Conservation (phyloP, 2,113 vertebrate genomes). For the Potamarius usumacintae region DNA sequence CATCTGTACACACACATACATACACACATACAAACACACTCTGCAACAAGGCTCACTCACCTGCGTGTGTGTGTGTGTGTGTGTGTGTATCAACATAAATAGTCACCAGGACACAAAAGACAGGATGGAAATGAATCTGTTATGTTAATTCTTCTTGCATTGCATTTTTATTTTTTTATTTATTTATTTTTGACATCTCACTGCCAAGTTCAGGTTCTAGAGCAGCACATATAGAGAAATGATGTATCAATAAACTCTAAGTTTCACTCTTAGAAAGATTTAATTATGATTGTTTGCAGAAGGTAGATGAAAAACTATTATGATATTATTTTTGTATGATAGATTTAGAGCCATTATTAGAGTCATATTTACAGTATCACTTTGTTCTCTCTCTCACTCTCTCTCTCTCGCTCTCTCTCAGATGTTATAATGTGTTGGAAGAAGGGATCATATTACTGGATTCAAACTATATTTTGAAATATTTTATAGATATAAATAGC, state of each 20-base stretch:
- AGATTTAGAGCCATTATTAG: conserved; percentile 43
- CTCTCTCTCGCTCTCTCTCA: conserved; percentile 23
- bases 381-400: conserved; percentile 22
- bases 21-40: not conserved
- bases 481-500: conserved; percentile 41
- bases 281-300: conserved; percentile 35
- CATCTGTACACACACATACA: conserved; percentile 37
- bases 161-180: not conserved
- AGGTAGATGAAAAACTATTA: conserved; percentile 21
- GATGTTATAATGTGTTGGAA: conserved; percentile 46
- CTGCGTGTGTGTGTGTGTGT: conserved; percentile 24
- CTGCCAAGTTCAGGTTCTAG: conserved; percentile 36
- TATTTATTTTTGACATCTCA: conserved; percentile 12
- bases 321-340: conserved; percentile 57
- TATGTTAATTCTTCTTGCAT: not conserved
- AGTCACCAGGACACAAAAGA: conserved; percentile 25
- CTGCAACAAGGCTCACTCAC: conserved; percentile 24
- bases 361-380: conserved; percentile 34
- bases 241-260: conserved; percentile 14
- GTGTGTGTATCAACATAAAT: conserved; percentile 25
- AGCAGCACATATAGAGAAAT: conserved; percentile 5
- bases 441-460: conserved; percentile 42
- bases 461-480: conserved; percentile 50
- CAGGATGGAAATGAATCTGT: conserved; percentile 15
- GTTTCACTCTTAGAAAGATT: conserved; percentile 25